phyloP scores from a whole-genome alignment of 2,797 vertebrate genomes.

The Hydrocynus forskahlii region DNA sequence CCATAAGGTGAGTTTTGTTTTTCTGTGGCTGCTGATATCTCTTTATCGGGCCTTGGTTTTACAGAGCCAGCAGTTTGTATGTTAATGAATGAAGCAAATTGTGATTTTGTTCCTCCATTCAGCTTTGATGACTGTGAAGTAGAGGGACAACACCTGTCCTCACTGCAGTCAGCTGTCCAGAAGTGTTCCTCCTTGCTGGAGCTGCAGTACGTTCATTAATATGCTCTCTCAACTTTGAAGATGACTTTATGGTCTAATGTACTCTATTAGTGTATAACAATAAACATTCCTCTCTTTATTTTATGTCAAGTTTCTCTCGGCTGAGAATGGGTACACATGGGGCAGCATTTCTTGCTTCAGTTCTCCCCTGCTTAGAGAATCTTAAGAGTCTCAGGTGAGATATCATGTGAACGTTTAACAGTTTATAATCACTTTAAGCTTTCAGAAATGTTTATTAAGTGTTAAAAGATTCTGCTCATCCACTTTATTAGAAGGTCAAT shows the following conservation, averaged over 20 bases:
- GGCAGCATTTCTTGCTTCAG: slow-evolving; percentile 67
- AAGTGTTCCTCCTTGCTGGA: slow-evolving; percentile 73
- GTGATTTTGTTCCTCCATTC: slow-evolving; percentile 29
- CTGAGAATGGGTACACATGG: slow-evolving; percentile 70
- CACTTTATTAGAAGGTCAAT: neutral
- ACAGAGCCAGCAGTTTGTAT: neutral
- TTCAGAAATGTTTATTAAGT: neutral
- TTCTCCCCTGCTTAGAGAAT: slow-evolving; percentile 71
- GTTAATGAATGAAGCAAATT: neutral
- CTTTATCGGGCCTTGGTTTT: slow-evolving; percentile 4
- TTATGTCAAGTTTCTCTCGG: slow-evolving; percentile 77
- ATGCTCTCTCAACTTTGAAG: neutral
- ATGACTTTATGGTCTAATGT: neutral
- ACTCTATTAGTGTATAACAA: neutral
- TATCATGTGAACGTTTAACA: neutral
- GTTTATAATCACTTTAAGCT: neutral
- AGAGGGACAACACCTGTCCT: slow-evolving; percentile 53
- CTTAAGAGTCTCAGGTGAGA: slow-evolving; percentile 81
- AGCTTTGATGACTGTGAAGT: slow-evolving; percentile 74
- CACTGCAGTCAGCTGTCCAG: slow-evolving; percentile 57
- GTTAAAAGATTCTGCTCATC: neutral
- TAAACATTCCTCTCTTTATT: slow-evolving; percentile 22
- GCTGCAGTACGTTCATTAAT: slow-evolving; percentile 77
- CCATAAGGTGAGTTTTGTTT: slow-evolving; percentile 59
- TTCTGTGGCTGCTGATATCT: neutral